These are phyloP conservation scores for Nannoperca obscura DNA, from an alignment of 2,797 vertebrate genomes.

Conservation along the genomic window DNA sequence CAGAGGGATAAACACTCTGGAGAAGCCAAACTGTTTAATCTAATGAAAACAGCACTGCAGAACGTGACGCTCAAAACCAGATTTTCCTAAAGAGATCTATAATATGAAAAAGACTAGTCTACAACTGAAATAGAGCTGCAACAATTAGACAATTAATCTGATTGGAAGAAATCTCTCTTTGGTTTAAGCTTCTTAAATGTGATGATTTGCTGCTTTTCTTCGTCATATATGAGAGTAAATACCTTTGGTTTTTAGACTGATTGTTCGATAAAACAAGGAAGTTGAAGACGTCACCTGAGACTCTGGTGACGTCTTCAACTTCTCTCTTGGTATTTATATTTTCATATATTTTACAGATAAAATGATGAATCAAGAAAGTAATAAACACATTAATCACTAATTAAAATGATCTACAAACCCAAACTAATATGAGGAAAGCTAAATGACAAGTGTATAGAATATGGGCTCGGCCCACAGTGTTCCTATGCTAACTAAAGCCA, in stretches of 20 bases:
- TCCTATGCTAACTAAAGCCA: constrained; percentile 48
- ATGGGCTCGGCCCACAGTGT: constrained; percentile 13
- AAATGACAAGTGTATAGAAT: constrained; percentile 21
- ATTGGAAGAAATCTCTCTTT: too few relatives aligned
- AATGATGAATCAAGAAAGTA: neutral
- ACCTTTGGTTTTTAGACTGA: neutral
- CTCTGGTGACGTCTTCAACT: too few relatives aligned
- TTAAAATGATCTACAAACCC: neutral
- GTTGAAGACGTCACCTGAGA: neutral
- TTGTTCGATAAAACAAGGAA: neutral
- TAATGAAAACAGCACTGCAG: constrained; percentile 38
- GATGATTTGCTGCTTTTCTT: neutral
- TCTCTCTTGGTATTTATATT: too few relatives aligned
- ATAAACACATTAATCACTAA: neutral
- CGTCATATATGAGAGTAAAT: neutral
- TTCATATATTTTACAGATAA: neutral
- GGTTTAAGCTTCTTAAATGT: neutral
- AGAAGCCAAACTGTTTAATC: constrained; percentile 38
- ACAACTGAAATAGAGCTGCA: constrained; percentile 1
- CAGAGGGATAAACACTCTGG: constrained; percentile 51
- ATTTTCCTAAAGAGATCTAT: constrained; percentile 17
- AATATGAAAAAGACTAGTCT: constrained; percentile 28
- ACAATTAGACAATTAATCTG: neutral
- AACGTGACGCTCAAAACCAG: constrained; percentile 25
- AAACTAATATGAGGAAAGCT: constrained; percentile 3